These are phyloP conservation scores for Aythya baeri DNA, from an alignment of 2,113 vertebrate genomes.

Conservation along the genomic window DNA sequence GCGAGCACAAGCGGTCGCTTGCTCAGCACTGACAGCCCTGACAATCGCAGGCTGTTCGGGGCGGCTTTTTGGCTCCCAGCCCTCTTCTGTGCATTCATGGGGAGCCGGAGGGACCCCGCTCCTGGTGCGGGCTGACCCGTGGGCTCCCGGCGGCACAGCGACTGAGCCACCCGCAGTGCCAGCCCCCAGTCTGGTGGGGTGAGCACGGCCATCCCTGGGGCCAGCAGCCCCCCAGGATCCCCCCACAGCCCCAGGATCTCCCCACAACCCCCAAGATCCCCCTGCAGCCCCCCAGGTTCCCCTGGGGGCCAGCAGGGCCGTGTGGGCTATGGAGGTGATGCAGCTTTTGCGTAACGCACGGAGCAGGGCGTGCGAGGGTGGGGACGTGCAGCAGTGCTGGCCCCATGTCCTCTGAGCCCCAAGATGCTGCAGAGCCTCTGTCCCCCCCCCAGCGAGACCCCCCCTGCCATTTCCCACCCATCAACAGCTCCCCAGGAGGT, in stretches of 20 bases:
- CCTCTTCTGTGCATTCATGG: not conserved
- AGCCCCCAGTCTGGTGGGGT: not conserved
- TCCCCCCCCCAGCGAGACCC: not conserved
- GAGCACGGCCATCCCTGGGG: not conserved
- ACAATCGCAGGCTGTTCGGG: rapidly evolving
- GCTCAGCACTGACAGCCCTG: not conserved
- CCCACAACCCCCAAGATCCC: too few relatives aligned
- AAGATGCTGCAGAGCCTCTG: not conserved
- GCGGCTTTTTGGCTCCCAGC: not conserved
- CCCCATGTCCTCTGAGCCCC: not conserved
- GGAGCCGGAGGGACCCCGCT: not conserved
- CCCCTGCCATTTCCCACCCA: not conserved
- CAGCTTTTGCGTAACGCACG: not conserved
- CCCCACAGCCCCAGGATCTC: not conserved
- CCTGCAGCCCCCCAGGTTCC: not conserved
- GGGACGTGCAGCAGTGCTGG: rapidly evolving
- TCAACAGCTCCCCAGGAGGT: not conserved
- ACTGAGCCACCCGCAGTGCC: not conserved
- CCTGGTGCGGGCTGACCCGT: not conserved
- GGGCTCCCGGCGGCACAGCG: not conserved
- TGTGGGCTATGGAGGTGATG: not conserved
- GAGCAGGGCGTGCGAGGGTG: rapidly evolving
- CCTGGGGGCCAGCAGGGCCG: rapidly evolving
- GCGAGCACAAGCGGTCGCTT: not conserved
- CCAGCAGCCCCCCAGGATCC: not conserved